phyloP scores from a whole-genome alignment of 2,797 vertebrate species.

The Chrosomus eos region DNA sequence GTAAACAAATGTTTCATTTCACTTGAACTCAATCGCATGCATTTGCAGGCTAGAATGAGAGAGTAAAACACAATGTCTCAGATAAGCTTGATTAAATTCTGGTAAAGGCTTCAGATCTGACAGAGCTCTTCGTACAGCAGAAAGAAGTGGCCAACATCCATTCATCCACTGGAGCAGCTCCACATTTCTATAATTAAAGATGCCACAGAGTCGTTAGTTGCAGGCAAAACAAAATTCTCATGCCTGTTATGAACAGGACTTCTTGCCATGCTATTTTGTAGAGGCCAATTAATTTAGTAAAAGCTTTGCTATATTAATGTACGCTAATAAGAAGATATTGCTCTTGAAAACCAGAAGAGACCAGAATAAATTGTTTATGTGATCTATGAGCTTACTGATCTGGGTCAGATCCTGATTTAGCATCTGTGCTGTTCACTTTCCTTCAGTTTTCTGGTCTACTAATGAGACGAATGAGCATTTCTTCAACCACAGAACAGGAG shows the following conservation, averaged over 20 bases:
- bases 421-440: slow-evolving; percentile 11
- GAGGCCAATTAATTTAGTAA: neutral
- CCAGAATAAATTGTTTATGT: neutral
- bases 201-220: neutral
- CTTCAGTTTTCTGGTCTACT: slow-evolving; percentile 10
- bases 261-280: neutral
- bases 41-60: neutral
- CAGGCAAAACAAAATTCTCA: neutral
- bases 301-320: neutral
- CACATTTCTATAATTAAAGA: neutral
- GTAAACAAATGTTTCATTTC: neutral
- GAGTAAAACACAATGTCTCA: neutral
- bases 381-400: neutral
- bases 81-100: neutral
- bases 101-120: neutral
- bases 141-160: neutral
- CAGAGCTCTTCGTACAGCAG: neutral
- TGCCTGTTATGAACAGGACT: neutral
- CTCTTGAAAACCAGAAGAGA: neutral
- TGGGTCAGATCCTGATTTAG: slow-evolving; percentile 25
- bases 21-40: neutral
- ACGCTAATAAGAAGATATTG: neutral
- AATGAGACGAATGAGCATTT: slow-evolving; percentile 3
- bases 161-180: neutral
- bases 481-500: neutral